Evolutionary conservation across 53 echinoderm and acorn worm species (phyloP).

Genomic region (Glandiceps talaboti): DNA sequence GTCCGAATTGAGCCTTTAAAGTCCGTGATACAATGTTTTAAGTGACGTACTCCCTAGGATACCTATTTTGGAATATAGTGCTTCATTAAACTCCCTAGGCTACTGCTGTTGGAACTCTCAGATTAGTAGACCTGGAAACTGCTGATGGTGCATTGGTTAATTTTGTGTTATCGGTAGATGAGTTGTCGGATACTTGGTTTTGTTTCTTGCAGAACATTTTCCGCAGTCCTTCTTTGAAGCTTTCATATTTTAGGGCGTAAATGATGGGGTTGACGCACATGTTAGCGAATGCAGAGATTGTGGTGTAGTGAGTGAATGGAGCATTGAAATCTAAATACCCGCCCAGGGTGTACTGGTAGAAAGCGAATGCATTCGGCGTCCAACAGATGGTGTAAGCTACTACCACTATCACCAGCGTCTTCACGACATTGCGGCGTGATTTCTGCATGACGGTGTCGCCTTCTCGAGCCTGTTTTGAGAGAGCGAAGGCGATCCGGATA

Average conservation of each 20-base stretch:
- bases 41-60: no score
- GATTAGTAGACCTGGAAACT: not conserved
- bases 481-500: conserved; percentile 25
- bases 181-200: not conserved
- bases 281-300: not conserved
- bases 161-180: not conserved
- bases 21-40: no score
- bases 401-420: conserved; percentile 26
- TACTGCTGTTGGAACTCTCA: not conserved
- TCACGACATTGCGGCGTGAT: conserved; percentile 30
- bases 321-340: not conserved
- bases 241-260: not conserved
- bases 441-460: not conserved
- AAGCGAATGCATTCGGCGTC: conserved; percentile 25
- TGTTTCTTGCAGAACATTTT: not conserved
- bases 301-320: not conserved
- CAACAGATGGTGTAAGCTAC: conserved; percentile 33
- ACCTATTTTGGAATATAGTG: no score
- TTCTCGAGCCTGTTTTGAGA: conserved; percentile 13
- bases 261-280: not conserved
- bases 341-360: conserved; percentile 20
- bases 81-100: not conserved
- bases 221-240: not conserved
- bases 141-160: not conserved
- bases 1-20: no score